Base-by-base conservation (phyloP, 2,888 invertebrate genomes). In the Pinctada fucata region DNA sequence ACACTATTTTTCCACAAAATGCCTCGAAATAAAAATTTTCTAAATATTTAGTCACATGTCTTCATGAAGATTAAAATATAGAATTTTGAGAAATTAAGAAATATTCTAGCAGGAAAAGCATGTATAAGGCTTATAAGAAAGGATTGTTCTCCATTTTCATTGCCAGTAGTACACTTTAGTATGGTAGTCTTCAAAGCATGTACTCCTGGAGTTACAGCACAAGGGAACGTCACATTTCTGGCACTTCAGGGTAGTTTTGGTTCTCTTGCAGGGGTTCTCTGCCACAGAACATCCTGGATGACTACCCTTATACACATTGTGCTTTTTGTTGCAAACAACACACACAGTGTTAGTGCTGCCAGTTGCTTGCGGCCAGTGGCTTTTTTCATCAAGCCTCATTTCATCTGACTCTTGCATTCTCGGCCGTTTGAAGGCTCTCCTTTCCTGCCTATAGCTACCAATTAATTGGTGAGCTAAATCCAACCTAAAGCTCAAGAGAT, bases 161-260 rank as follows among this genome's bases (percentile, higher is more conserved):
- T 75, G 75, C 75, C 75, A 75, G 31, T 69, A 75, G n/a, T 75
- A 75, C 2, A 75, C 69, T 75, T 71, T 76, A 8, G 70, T 50
- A 50, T 70, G 76, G 45, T 71, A 76, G 48, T 76, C 76, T 31
- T 64, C 16, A n/a, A n/a, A n/a, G n/a, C n/a, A n/a, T n/a, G n/a
- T n/a, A n/a, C n/a, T n/a, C n/a, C n/a, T n/a, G n/a, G n/a, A n/a
- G n/a, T n/a, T n/a, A n/a, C n/a, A n/a, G n/a, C n/a, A n/a, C n/a
- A n/a, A n/a, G n/a, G n/a, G n/a, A n/a, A n/a, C n/a, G n/a, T n/a
- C n/a, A n/a, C n/a, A n/a, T n/a, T n/a, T n/a, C n/a, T n/a, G n/a
- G n/a, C n/a, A n/a, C n/a, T n/a, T n/a, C n/a, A n/a, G n/a, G n/a
- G n/a, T n/a, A n/a, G n/a, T n/a, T n/a, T n/a, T n/a, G n/a, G n/a